Evolutionary conservation across 2,113 vertebrate genomes (phyloP), one percentile per base, ranked within the genome.

Genomic region (Todiramphus chloris): DNA sequence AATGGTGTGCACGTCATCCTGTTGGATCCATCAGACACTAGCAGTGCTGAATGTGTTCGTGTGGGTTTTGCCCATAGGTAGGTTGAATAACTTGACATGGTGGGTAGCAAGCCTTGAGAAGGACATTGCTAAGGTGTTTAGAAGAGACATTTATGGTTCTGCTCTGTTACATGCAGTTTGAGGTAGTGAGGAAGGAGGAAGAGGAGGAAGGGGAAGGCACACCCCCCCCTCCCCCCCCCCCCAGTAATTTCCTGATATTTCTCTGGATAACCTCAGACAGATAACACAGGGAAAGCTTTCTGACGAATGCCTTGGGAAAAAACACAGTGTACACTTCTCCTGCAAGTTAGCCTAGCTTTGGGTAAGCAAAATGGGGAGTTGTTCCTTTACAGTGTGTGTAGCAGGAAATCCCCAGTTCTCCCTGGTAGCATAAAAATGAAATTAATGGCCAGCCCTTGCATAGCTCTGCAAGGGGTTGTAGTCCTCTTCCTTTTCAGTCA

Each of bases 401-500:
- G 92, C 66, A 93, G 96, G 94, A 97, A 94, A 96, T 92, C 77
- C 92, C 90, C 83, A 35, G 80, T 66, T 44, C 69, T 96, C 94
- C 21, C 62, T 79, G 70, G 83, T 23, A 96, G 77, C 44, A 89
- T 93, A 92, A 94, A 95, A 93, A 81, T 79, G 51, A 94, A 96
- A 93, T 95, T 89, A 93, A 94, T 95, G 53, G 69, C 72, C 69
- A 72, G 69, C 58, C 14, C 33, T 75, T 64, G 51, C 28, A 83
- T 30, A 92, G 70, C 55, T 85, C 78, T 80, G 59, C 0, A 2
- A 94, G 78, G 51, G 74, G 56, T 33, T 94, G 94, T 85, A 91
- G 75, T 77, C 62, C 74, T 94, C 16, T 60, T 95, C 46, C 15
- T 93, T 94, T 95, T 89, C 83, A 89, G 82, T 90, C 74, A 73